Base-by-base conservation (phyloP, 92 coral and sea anemone genomes). In the Zoanthus sansibaricus region DNA sequence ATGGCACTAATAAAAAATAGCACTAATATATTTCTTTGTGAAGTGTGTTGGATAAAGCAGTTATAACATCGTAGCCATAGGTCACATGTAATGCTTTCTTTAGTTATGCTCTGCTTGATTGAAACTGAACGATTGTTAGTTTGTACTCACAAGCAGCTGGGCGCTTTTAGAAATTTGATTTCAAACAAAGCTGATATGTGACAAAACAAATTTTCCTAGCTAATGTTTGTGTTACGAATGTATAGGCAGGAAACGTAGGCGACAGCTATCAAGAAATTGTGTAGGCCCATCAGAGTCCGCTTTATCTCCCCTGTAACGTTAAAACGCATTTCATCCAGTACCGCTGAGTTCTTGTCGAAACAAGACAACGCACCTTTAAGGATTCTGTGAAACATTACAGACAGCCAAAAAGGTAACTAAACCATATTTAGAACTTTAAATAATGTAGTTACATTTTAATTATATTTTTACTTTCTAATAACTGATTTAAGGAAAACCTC, bases 161-260 rank as follows among this genome's bases (percentile, higher is more conserved):
- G 9, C 55, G 55, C 55, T 49, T 49, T 49, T 49, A 4, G 55
- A 49, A 49, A 49, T 49, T 11, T 49, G 9, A 11, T 49, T 49
- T 49, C 55, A 49, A 49, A 11, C 55, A 49, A 49, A 49, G 55
- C 55, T 7, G 55, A 49, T 49, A 49, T 49, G 55, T 49, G 55
- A 49, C 55, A 49, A 11, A 49, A 61, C 69, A 61, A 61, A 61
- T 61, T 21, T 21, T 11, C 69, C 15, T 61, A 61, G 15, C 69
- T 61, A 61, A 37, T 4, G 69, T 61, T 61, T 61, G 69, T 61
- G 69, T 61, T 61, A 61, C 69, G 15, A 61, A 61, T 61, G 69
- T 61, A 61, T 61, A 16, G 69, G 69, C 69, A 61, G 69, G 69
- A 61, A 61, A 61, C 69, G 69, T 9, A 61, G 15, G 69, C 69